phyloP scores from a whole-genome alignment of 2,113 vertebrate species.

The Pipra filicauda region DNA sequence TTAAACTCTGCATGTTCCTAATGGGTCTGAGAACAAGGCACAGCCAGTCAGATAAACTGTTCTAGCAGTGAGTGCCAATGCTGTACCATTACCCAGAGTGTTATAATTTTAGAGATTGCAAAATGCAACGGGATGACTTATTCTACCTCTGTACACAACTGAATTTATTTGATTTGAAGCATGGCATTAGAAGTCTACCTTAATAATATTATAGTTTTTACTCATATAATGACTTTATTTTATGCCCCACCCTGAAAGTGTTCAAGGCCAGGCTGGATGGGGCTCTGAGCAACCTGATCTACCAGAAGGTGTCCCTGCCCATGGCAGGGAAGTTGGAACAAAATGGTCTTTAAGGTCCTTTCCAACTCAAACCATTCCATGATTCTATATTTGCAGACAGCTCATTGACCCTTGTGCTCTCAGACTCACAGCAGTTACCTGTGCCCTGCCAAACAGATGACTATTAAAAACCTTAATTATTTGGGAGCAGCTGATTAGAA shows the following conservation, averaged over 20 bases:
- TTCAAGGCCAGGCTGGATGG: neutral
- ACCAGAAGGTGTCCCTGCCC: neutral
- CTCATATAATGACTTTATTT: neutral
- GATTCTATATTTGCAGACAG: neutral
- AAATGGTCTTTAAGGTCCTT: neutral
- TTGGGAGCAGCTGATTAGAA: slow-evolving; percentile 12
- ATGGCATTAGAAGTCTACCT: neutral
- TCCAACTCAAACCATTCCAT: neutral
- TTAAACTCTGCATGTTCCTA: neutral
- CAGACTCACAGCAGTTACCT: neutral
- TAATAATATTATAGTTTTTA: neutral
- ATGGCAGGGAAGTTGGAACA: neutral
- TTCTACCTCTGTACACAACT: neutral
- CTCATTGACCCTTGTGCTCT: neutral
- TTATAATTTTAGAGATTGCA: fast-evolving
- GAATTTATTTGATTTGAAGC: neutral
- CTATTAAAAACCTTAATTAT: neutral
- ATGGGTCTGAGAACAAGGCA: neutral
- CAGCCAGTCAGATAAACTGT: neutral
- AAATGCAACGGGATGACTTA: neutral
- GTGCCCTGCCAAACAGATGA: neutral
- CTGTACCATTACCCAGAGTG: neutral
- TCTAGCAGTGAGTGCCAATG: neutral
- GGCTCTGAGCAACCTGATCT: neutral
- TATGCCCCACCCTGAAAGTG: neutral